Base-by-base conservation (phyloP, 2,888 invertebrate species). In the Dynastes grantii region DNA sequence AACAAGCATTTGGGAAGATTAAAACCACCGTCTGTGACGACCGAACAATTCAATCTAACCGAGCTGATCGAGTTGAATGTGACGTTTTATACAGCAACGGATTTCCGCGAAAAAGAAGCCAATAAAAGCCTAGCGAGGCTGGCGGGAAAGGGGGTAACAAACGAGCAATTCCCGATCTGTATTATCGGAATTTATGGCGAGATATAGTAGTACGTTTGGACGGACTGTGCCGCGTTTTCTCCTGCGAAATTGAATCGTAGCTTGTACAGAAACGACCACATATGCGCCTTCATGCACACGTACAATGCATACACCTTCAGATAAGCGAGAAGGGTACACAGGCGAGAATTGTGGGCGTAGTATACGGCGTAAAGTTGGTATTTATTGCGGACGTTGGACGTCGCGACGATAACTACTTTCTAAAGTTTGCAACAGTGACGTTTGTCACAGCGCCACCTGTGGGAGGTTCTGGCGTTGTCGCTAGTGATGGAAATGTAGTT, bases 101-200 rank as follows among this genome's bases (percentile, higher is more conserved):
- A 11, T 45, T 45, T 45, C 8, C 45, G 8, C 45, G 45, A 45
- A 45, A 45, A 45, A 45, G 45, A 45, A 45, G 6, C 45, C 16
- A 58, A 22, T 16, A 22, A 58, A 58, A 58, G 22, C 22, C 2
- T 16, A 58, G 13, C 37, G 58, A 71, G 58, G 53, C 37, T 11
- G n/a, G 37, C 71, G 13, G 40, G 40, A 32, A 58, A 16, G 45
- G 11, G 22, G 37, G 58, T 73, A 73, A 58, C 45, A 40, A 73
- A 73, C 61, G 73, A 73, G 73, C 40, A 40, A 58, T 45, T 73
- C 40, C 40, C 73, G 61, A 58, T 61, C 61, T 61, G 61, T 73
- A 73, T 73, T 73, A 61, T 37, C 40, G 73, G 53, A 73, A 73
- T 73, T 73, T 73, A 73, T 73, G 61, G 27, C 58, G 73, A 73